Conservation (phyloP, 2,113 vertebrate genomes). For the Orthonyx spaldingii region DNA sequence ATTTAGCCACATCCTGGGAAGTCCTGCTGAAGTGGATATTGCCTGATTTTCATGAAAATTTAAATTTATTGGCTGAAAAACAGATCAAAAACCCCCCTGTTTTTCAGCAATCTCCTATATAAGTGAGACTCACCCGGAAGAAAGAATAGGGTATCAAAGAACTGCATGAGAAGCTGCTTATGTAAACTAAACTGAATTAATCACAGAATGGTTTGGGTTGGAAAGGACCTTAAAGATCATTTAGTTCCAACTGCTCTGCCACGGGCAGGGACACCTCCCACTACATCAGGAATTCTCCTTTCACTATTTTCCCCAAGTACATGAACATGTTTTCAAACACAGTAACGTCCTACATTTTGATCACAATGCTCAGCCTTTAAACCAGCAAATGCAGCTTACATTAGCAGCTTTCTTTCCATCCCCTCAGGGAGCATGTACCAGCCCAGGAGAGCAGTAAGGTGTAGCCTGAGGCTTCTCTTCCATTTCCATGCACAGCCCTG, state of each 20-base stretch:
- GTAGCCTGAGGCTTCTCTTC: not conserved
- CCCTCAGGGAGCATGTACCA: accelerated
- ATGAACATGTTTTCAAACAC: accelerated
- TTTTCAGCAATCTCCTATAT: not conserved
- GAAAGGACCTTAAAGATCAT: not conserved
- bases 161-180: not conserved
- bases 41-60: not conserved
- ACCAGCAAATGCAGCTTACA: not conserved
- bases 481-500: not conserved
- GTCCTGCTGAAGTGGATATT: not conserved
- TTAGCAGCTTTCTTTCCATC: not conserved
- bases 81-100: accelerated
- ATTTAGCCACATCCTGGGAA: not conserved
- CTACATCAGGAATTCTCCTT: not conserved
- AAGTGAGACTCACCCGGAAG: not conserved
- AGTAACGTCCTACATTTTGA: accelerated
- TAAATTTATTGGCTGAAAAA: not conserved
- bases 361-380: not conserved
- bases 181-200: not conserved
- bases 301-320: not conserved
- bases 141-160: not conserved
- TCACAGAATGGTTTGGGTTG: no score
- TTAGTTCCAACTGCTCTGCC: not conserved
- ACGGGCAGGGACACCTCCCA: accelerated
- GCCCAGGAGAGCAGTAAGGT: not conserved